Conservation (phyloP, 2,888 invertebrate genomes). For the Yponomeuta evonymella region DNA sequence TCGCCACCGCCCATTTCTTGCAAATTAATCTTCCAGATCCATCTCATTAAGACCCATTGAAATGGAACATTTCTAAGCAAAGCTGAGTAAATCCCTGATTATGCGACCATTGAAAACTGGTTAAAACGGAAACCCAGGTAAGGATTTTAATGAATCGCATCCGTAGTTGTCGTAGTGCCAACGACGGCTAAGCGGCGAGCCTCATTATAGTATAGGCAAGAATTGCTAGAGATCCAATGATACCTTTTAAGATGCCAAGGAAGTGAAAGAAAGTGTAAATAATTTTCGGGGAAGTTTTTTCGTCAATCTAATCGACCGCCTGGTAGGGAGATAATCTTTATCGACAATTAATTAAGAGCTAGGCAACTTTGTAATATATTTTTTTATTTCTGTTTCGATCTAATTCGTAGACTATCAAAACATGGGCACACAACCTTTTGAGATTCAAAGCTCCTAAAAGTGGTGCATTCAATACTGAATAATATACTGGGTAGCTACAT, state of each 20-base stretch:
- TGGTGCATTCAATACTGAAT: not conserved
- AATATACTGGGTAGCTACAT: not conserved
- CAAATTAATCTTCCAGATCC: not conserved
- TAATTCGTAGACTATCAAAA: not conserved
- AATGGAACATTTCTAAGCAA: constrained; percentile 16
- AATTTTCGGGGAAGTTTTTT: not conserved
- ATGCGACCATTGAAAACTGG: constrained; percentile 43
- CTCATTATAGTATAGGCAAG: constrained; percentile 20
- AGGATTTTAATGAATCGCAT: constrained; percentile 62
- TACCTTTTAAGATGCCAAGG: not conserved
- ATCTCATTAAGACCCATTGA: constrained; percentile 12
- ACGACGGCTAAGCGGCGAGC: constrained; percentile 32
- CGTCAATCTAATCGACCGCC: not conserved
- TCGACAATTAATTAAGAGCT: not conserved
- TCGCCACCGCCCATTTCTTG: not conserved
- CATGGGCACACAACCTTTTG: not conserved
- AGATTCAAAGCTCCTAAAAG: not conserved
- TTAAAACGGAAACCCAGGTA: constrained; percentile 65
- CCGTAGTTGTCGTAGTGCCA: constrained; percentile 46
- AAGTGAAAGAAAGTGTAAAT: not conserved
- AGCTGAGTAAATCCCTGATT: constrained; percentile 30
- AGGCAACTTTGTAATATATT: not conserved
- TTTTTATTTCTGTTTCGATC: not conserved
- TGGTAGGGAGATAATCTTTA: not conserved
- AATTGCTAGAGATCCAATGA: not conserved